phyloP scores from a whole-genome alignment of 2,888 invertebrate species.

The Eupithecia abbreviata region DNA sequence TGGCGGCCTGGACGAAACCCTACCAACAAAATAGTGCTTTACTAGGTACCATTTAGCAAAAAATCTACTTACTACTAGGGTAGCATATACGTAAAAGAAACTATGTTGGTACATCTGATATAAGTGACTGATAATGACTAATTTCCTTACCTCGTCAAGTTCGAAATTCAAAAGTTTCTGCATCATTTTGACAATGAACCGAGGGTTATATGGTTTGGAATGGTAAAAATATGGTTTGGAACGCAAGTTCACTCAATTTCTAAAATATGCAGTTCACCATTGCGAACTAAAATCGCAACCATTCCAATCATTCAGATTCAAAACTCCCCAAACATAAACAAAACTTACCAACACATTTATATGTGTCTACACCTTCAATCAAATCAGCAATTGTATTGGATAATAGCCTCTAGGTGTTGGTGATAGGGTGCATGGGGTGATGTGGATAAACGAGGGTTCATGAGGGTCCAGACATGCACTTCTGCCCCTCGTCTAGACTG shows the following conservation, averaged over 20 bases:
- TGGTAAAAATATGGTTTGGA: no score
- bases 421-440: slow-evolving; percentile 36
- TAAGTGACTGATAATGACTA: no score
- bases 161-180: no score
- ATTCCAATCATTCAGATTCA: slow-evolving; percentile 24
- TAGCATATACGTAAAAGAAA: no score
- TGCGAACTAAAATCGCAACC: slow-evolving; percentile 13
- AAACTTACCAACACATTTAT: slow-evolving; percentile 32
- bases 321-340: slow-evolving; percentile 41
- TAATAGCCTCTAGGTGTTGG: slow-evolving; percentile 34
- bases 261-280: neutral
- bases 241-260: neutral
- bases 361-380: slow-evolving; percentile 29
- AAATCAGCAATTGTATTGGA: slow-evolving; percentile 34
- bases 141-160: no score
- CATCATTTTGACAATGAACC: no score
- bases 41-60: no score
- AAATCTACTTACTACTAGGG: no score
- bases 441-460: slow-evolving; percentile 59
- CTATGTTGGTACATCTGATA: no score
- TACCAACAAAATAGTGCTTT: no score
- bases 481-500: slow-evolving; percentile 81
- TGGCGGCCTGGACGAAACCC: no score
- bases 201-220: no score
- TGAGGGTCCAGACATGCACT: slow-evolving; percentile 81